Evolutionary conservation across 2,797 vertebrate species (phyloP).

Genomic region (Dryobates pubescens): DNA sequence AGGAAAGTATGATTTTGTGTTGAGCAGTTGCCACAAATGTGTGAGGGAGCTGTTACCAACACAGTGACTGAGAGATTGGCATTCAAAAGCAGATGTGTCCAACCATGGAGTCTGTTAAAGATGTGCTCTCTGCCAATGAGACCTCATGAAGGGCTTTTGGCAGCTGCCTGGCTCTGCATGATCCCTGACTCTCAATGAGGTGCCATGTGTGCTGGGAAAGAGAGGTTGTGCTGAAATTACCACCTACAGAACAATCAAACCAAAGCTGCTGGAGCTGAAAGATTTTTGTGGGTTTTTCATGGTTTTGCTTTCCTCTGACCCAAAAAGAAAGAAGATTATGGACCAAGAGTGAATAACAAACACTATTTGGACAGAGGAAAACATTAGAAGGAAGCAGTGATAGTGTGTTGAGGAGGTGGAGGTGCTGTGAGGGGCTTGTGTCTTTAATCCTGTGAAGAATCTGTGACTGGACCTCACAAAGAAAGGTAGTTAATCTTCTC

Average conservation of each 20-base stretch:
- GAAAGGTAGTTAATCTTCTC: background rate
- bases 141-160: background rate
- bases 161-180: conserved; percentile 16
- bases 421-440: background rate
- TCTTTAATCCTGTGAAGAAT: background rate
- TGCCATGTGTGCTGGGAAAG: background rate
- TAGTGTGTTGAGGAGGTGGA: background rate
- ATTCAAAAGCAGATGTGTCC: conserved; percentile 53
- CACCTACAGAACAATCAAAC: background rate
- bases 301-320: background rate
- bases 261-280: background rate
- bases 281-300: background rate
- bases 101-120: background rate
- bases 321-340: background rate
- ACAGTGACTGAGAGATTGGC: conserved; percentile 6
- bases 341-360: background rate
- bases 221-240: background rate
- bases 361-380: background rate
- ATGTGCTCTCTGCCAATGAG: conserved; percentile 12
- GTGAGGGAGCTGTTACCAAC: conserved; percentile 3
- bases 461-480: background rate
- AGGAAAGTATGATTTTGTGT: conserved; percentile 33
- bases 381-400: background rate
- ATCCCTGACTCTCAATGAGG: conserved; percentile 17
- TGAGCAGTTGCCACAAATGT: conserved; percentile 32